Percentiles rank a stretch among this genome's conserved stretches.
Conservation (phyloP, 2,888 invertebrate genomes). For the Sericinus montela region DNA sequence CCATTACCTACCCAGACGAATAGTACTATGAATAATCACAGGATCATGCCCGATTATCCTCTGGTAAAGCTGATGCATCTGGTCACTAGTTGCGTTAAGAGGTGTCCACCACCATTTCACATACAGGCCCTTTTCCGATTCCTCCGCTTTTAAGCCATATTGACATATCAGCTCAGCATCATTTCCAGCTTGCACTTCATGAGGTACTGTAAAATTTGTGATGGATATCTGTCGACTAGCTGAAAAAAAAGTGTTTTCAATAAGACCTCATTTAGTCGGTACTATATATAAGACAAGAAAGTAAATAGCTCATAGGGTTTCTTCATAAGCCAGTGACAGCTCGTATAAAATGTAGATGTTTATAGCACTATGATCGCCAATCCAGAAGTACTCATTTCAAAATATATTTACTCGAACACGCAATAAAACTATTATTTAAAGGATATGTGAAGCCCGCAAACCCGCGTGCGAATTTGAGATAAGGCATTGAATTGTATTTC, state of each 20-base stretch:
- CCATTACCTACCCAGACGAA: slow-evolving; percentile 36
- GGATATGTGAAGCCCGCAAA: no score
- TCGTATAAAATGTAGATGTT: no score
- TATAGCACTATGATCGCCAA: no score
- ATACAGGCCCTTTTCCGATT: slow-evolving; percentile 34
- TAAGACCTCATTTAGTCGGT: no score
- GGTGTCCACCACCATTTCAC: slow-evolving; percentile 67
- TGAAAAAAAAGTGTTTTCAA: slow-evolving; percentile 30
- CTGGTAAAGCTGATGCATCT: slow-evolving; percentile 48
- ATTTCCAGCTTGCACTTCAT: slow-evolving; percentile 39
- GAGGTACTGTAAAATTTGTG: slow-evolving; percentile 54
- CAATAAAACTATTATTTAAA: no score
- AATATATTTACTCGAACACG: no score
- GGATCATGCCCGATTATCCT: slow-evolving; percentile 36
- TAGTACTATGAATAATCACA: slow-evolving; percentile 31
- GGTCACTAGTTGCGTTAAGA: slow-evolving; percentile 30
- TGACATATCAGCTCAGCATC: slow-evolving; percentile 46
- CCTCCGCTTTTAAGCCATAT: slow-evolving; percentile 33
- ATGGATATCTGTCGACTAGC: slow-evolving; percentile 53
- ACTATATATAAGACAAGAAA: no score
- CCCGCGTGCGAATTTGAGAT: no score
- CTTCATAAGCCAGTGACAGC: no score
- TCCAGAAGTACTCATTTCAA: no score
- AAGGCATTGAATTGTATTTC: no score
- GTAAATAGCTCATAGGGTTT: no score